Conservation (phyloP, 2,888 invertebrate species). For the Drosophila antonietae region DNA sequence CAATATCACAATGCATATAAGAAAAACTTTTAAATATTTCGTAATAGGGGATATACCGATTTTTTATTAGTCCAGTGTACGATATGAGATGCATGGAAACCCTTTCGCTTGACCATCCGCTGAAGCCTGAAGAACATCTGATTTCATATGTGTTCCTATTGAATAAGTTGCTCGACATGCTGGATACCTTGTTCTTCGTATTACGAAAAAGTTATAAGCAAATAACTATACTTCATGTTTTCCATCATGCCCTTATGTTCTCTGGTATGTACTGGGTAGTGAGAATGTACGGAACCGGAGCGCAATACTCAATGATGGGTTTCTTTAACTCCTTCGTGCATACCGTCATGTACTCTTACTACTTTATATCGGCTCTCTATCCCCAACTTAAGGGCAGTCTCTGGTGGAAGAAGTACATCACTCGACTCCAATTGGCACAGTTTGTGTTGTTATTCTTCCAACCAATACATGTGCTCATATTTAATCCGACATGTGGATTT, state of each 20-base stretch:
- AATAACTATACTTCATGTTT: slow-evolving; percentile 94
- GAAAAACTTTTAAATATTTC: not conserved
- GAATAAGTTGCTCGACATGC: slow-evolving; percentile 89
- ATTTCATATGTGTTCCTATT: slow-evolving; percentile 57
- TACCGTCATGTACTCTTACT: slow-evolving; percentile 85
- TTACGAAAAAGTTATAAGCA: slow-evolving; percentile 94
- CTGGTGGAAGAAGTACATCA: slow-evolving; percentile 86
- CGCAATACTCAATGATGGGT: slow-evolving; percentile 84
- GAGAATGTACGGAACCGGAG: slow-evolving; percentile 88
- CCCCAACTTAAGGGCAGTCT: slow-evolving; percentile 84
- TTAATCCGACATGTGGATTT: slow-evolving; percentile 85
- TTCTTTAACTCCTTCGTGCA: slow-evolving; percentile 85
- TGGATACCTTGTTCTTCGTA: slow-evolving; percentile 94
- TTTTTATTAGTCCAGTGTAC: not conserved
- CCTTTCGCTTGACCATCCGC: slow-evolving; percentile 14
- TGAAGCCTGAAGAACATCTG: slow-evolving; percentile 28
- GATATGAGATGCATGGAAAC: slow-evolving; percentile 32
- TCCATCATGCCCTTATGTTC: slow-evolving; percentile 92
- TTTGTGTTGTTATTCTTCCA: slow-evolving; percentile 88
- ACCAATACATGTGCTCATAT: slow-evolving; percentile 82
- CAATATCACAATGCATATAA: not conserved
- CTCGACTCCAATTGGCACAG: slow-evolving; percentile 86
- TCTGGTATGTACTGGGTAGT: slow-evolving; percentile 90
- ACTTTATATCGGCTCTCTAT: slow-evolving; percentile 84
- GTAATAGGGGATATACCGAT: not conserved